These are phyloP conservation scores for Oeneis ivallda DNA, from an alignment of 2,888 invertebrate genomes.

Conservation along the genomic window DNA sequence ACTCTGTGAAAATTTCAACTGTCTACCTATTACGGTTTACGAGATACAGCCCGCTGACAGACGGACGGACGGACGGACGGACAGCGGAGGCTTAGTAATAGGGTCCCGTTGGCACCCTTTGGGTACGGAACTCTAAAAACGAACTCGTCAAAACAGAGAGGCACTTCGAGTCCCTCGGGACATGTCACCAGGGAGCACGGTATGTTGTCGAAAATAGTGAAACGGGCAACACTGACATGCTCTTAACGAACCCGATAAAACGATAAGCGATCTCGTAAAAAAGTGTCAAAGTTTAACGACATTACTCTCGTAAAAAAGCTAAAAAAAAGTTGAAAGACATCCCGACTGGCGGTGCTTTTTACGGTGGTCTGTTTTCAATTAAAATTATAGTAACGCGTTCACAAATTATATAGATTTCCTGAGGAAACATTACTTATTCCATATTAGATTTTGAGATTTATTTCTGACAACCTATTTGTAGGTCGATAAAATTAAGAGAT, in stretches of 20 bases:
- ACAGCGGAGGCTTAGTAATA: too few species aligned
- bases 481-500: conserved; percentile 12
- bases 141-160: conserved; percentile 36
- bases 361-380: conserved; percentile 65
- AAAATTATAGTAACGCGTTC: conserved; percentile 54
- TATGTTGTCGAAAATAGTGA: conserved; percentile 39
- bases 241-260: conserved; percentile 58
- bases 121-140: conserved; percentile 23
- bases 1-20: too few species aligned
- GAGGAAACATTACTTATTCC: conserved; percentile 62
- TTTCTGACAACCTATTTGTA: conserved; percentile 29
- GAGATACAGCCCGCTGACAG: too few species aligned
- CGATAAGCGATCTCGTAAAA: conserved; percentile 59
- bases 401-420: conserved; percentile 73
- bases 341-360: conserved; percentile 32
- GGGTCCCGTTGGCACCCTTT: too few species aligned
- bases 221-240: conserved; percentile 54
- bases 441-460: conserved; percentile 29
- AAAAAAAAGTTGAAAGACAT: conserved; percentile 57
- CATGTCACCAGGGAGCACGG: conserved; percentile 35
- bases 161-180: conserved; percentile 40
- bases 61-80: too few species aligned
- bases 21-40: too few species aligned
- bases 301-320: conserved; percentile 54
- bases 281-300: conserved; percentile 72